Conservation (phyloP, 2,888 invertebrate genomes). For the Calameuta pallipes region DNA sequence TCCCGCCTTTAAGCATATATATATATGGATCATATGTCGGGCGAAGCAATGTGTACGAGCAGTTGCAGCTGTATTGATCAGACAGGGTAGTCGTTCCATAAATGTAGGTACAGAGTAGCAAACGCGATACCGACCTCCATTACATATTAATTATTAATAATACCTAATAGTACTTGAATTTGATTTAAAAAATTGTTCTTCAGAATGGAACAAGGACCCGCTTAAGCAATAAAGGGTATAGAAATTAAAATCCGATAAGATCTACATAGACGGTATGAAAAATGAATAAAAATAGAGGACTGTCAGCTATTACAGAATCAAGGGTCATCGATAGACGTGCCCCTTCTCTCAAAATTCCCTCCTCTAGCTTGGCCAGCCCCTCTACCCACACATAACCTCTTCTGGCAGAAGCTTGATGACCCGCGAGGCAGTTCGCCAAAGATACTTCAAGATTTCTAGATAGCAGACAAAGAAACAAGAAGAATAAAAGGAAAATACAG, state of each 20-base stretch:
- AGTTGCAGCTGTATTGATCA: slow-evolving; percentile 36
- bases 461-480: neutral
- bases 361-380: neutral
- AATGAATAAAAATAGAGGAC: neutral
- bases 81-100: slow-evolving; percentile 28
- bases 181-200: neutral
- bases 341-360: neutral
- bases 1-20: neutral
- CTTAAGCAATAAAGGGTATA: neutral
- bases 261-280: neutral
- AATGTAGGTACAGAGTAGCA: slow-evolving; percentile 32
- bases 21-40: slow-evolving; percentile 11
- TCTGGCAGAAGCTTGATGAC: neutral
- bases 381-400: neutral
- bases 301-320: neutral
- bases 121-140: slow-evolving; percentile 24
- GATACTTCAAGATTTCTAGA: neutral
- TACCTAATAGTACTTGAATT: neutral
- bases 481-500: neutral
- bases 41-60: slow-evolving; percentile 26
- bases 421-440: neutral
- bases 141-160: neutral
- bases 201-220: neutral
- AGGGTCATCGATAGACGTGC: neutral
- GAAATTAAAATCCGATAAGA: neutral